Conservation (phyloP, 2,113 vertebrate species). For the Myotis davidii region DNA sequence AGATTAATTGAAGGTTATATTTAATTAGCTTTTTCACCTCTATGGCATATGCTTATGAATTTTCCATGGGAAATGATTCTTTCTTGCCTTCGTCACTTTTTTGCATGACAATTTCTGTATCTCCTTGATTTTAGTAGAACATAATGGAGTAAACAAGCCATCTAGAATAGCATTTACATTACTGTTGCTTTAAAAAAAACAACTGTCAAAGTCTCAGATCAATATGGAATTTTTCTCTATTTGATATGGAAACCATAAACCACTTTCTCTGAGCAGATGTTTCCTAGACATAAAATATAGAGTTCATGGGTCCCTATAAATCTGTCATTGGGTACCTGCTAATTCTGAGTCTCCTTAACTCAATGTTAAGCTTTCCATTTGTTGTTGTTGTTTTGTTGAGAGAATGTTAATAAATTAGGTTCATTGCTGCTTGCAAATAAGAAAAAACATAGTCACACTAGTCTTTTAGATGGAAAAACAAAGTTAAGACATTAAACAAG, state of each 20-base stretch:
- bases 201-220: background rate
- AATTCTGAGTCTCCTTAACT: conserved; percentile 48
- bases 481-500: conserved; percentile 27
- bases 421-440: conserved; percentile 16
- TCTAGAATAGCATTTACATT: background rate
- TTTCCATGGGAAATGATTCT: background rate
- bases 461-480: background rate
- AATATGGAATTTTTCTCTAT: background rate
- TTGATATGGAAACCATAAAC: conserved; percentile 55
- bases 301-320: conserved; percentile 6
- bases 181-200: conserved; percentile 10
- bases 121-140: background rate
- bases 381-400: conserved; percentile 42
- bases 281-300: conserved; percentile 65
- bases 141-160: background rate
- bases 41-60: background rate
- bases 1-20: background rate
- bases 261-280: background rate
- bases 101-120: background rate
- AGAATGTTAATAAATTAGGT: conserved; percentile 43
- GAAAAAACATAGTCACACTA: background rate
- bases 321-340: conserved; percentile 46
- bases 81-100: background rate
- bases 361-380: conserved; percentile 18
- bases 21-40: background rate